Evolutionary conservation across 2,113 vertebrate species (phyloP).

Genomic region (Furnarius figulus): DNA sequence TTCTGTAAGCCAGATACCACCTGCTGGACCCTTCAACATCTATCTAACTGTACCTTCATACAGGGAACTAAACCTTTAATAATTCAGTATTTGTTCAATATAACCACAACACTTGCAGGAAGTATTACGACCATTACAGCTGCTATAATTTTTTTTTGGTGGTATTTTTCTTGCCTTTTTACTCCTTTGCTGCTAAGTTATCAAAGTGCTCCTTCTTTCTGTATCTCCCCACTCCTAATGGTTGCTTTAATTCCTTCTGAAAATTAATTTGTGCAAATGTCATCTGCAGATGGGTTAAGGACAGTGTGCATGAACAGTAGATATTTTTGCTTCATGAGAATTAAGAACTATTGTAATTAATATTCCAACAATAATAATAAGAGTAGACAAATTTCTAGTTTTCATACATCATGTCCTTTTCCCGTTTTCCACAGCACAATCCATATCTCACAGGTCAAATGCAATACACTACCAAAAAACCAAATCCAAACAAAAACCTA

Average conservation of each 20-base stretch:
- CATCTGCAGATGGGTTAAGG: background rate
- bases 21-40: background rate
- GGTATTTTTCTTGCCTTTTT: background rate
- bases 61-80: constrained; percentile 6
- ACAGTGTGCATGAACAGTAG: background rate
- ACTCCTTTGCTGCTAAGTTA: background rate
- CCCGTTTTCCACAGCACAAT: background rate
- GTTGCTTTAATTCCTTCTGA: background rate
- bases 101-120: background rate
- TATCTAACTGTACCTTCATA: background rate
- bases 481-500: background rate
- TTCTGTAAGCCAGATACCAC: constrained; percentile 12
- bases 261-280: background rate
- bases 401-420: background rate
- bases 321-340: background rate
- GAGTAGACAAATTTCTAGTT: background rate
- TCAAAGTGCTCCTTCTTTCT: background rate
- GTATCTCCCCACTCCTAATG: background rate
- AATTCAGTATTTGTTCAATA: constrained; percentile 39
- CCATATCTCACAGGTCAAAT: background rate
- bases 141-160: background rate
- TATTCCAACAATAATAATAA: background rate
- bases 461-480: background rate
- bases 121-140: background rate
- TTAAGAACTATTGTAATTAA: background rate